Base-by-base conservation (phyloP, 2,797 vertebrate species). In the Ambastaia sidthimunki region DNA sequence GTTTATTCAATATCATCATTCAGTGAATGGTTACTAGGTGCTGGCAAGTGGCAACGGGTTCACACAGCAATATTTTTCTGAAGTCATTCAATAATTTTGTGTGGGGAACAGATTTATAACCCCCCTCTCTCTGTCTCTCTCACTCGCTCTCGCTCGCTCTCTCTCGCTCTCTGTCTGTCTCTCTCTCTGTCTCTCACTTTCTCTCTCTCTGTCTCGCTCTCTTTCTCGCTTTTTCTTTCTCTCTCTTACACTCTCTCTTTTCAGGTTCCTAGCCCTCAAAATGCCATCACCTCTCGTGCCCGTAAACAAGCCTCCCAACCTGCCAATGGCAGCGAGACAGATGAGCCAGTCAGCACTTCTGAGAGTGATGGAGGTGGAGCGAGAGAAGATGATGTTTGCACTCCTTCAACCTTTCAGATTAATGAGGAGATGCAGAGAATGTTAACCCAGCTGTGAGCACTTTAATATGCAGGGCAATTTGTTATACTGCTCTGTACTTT, bases 391-490 rank as follows among this genome's bases (percentile, higher is more conserved):
- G 96, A 96, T 48, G 94, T 94, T 85, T 93, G 96, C 0, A 94
- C 95, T 86, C 96, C 95, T 72, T 93, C 97, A 0, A 95, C 96
- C 91, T 95, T 95, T 91, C 97, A 97, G 91, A 98, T 99, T 89
- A 98, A 97, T 70, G 97, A 99, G 90, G 98, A 99, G 90, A 97
- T 99, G 97, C 97, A 98, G 91, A 95, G 96, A 89, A 98, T 99
- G 97, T 92, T 98, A 83, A 97, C 95, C 90, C 97, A 99, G 82
- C 93, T 99, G 97, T 99, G 91, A 95, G 97, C 92, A 34, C 7
- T 66, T 82, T 55, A 37, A 37, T 59, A 18, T 62, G 6, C 28
- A 21, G 28, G 31, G 54, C 47, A 18, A 1, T 59, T 18, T 16
- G 6, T 25, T 69, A 21, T 25, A 25, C 25, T 62, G 25, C 15